Base-by-base conservation (phyloP, 2,113 vertebrate species). In the Menura novaehollandiae region DNA sequence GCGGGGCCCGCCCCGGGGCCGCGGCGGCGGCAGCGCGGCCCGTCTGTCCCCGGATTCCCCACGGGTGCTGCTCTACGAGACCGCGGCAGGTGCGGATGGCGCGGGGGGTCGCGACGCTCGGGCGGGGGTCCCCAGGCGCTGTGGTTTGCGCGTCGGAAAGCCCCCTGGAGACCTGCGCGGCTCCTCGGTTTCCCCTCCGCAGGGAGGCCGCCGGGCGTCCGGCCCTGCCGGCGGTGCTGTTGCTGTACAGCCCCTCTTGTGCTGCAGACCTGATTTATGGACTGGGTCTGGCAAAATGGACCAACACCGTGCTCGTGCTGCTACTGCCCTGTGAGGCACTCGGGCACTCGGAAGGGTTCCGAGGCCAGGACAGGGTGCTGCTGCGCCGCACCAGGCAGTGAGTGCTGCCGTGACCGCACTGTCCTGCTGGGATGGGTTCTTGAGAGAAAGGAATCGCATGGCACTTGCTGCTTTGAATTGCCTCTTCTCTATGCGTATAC, bases 351-450 rank as follows among this genome's bases (percentile, higher is more conserved):
- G 35, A 10, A 51, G 26, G 26, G 11, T 13, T 59, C 52, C 44
- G 44, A 43, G 73, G 55, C 52, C 55, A 3, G 24, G 28, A 3
- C 23, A 9, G 20, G n/a, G 21, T 7, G 73, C 39, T 22, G 8
- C 24, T 22, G 10, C 7, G 10, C 46, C 17, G 37, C 46, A 3
- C 10, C 1, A 5, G 33, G 51, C 63, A 1, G 1, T 37, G 0
- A 1, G 1, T 37, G 0, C 53, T 51, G 55, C 47, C 7, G 26
- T 12, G 64, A 11, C 33, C 26, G 3, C 28, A 0, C 10, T 2
- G 46, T 8, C 2, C 28, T 28, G 55, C 59, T 26, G 32, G 22
- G 22, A 12, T 28, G 46, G 19, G 30, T 26, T 63, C 43, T 16
- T 9, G 56, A 16, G 19, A 18, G 49, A 8, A 26, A 1, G 32